These are phyloP conservation scores for Camelus dromedarius DNA, from an alignment of 2,113 vertebrate species.

Conservation along the genomic window DNA sequence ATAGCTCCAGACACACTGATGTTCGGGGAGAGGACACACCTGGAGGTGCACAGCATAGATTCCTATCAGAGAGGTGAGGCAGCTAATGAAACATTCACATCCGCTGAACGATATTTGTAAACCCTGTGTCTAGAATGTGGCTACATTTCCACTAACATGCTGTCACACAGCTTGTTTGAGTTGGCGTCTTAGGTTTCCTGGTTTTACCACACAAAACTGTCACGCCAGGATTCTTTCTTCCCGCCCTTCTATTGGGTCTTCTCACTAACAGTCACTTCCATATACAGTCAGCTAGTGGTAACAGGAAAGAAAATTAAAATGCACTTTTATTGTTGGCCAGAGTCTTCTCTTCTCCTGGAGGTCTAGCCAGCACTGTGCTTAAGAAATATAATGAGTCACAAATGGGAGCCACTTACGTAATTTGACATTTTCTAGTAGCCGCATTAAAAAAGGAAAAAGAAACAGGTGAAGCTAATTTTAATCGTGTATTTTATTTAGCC, in stretches of 20 bases:
- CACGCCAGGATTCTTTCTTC: neutral
- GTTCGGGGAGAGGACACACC: neutral
- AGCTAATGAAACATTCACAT: accelerated
- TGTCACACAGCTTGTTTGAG: no score
- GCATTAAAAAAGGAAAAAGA: neutral
- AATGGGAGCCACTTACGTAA: neutral
- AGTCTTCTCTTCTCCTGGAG: slow-evolving; percentile 49
- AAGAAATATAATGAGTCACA: neutral
- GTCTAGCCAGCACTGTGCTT: neutral
- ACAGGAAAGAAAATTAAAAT: neutral
- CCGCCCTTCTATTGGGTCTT: neutral
- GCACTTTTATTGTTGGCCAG: neutral
- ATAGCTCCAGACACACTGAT: neutral
- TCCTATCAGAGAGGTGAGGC: accelerated
- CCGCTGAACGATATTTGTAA: neutral
- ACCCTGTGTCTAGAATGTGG: neutral
- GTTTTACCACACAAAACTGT: slow-evolving; percentile 52
- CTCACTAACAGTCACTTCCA: neutral
- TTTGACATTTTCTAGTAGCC: neutral
- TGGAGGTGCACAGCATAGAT: accelerated
- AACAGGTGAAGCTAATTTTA: neutral
- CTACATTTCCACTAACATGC: neutral
- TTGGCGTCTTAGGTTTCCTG: neutral
- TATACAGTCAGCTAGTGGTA: accelerated
- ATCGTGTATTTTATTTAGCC: neutral